phyloP scores from a whole-genome alignment of 2,888 invertebrate genomes.

The Phytoseiulus persimilis region DNA sequence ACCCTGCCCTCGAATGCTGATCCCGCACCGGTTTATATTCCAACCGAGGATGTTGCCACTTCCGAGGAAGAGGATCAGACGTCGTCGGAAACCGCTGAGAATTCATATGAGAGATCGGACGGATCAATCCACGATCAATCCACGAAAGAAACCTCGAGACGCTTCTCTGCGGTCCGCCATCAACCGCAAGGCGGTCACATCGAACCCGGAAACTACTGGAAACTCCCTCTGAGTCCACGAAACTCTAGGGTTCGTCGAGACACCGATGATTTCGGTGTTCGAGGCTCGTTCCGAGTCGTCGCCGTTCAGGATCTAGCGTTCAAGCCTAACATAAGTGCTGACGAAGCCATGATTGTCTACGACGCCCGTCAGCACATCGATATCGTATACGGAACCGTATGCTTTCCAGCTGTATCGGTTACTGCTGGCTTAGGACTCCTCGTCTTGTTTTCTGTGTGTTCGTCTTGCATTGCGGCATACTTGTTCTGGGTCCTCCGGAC shows the following conservation, averaged over 20 bases:
- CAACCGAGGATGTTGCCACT: conserved; percentile 40
- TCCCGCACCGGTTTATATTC: conserved; percentile 42
- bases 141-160: neutral
- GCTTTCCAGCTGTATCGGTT: conserved; percentile 44
- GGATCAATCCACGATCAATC: neutral
- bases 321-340: conserved; percentile 58
- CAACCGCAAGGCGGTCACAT: conserved; percentile 21
- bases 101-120: neutral
- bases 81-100: neutral
- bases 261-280: conserved; percentile 61
- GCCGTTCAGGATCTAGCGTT: conserved; percentile 84
- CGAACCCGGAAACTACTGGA: conserved; percentile 40
- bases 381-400: conserved; percentile 44
- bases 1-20: conserved; percentile 41
- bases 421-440: conserved; percentile 43
- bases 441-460: conserved; percentile 44
- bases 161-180: conserved; percentile 25
- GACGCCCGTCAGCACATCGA: conserved; percentile 42
- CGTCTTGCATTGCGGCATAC: conserved; percentile 1
- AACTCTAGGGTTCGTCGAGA: conserved; percentile 44
- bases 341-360: conserved; percentile 42
- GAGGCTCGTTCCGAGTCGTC: conserved; percentile 78
- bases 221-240: conserved; percentile 43
- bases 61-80: conserved; percentile 21
- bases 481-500: conserved; percentile 26